Evolutionary conservation across 1,140 invertebrate genomes (phyloP).

Genomic region (Aphaenogaster rudis): DNA sequence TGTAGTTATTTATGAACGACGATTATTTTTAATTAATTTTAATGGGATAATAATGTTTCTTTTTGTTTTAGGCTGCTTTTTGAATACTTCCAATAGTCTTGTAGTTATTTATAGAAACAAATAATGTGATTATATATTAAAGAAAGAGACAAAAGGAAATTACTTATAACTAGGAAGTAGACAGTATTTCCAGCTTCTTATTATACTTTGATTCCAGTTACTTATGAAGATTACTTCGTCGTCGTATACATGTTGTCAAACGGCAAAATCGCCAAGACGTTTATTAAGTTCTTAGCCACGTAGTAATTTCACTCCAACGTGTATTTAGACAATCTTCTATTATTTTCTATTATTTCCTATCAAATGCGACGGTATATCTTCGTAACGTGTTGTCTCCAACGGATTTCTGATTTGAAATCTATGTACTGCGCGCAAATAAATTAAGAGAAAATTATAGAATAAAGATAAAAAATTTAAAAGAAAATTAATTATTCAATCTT

Average conservation of each 20-base stretch:
- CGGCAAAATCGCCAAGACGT: conserved; percentile 7
- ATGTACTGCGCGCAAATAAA: background rate
- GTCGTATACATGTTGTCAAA: conserved; percentile 28
- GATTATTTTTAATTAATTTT: conserved; percentile 8
- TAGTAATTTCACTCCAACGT: conserved; percentile 38
- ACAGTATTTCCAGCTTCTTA: conserved; percentile 35
- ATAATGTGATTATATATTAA: conserved; percentile 23
- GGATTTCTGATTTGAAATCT: conserved; percentile 2
- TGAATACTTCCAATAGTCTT: background rate
- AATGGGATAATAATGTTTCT: background rate
- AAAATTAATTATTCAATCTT: conserved; percentile 14
- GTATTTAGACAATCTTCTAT: conserved; percentile 49
- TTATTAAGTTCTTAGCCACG: conserved; percentile 48
- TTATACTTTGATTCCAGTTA: conserved; percentile 58
- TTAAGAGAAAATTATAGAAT: background rate
- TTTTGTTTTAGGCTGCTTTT: background rate
- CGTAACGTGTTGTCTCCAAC: background rate
- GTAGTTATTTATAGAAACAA: conserved; percentile 39
- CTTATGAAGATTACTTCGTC: conserved; percentile 55
- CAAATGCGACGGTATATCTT: background rate
- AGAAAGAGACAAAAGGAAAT: conserved; percentile 42
- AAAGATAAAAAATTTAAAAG: background rate
- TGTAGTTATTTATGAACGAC: background rate
- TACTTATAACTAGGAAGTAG: conserved; percentile 53
- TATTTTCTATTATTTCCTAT: conserved; percentile 36